Base-by-base conservation (phyloP, 2,113 vertebrate genomes). In the Perca fluviatilis region DNA sequence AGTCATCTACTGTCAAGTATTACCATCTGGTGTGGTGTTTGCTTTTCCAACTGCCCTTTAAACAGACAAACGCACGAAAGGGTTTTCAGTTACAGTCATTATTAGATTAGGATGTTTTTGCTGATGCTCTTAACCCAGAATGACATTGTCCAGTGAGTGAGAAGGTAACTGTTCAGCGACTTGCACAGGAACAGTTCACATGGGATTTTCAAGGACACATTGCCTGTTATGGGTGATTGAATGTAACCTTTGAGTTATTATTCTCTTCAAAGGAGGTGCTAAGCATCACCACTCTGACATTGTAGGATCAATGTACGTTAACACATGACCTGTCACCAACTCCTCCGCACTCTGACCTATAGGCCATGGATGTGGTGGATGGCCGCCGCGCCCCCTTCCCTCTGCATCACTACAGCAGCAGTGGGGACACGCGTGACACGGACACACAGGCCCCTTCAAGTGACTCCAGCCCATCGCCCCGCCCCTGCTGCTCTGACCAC, bases 391-490 rank as follows among this genome's bases (percentile, higher is more conserved):
- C 98, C 7, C 98, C 98, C 0, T 95, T 97, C 40, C 98, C 97
- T 6, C 96, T 96, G 21, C 97, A 96, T 88, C 97, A 96, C 79
- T 95, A 96, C 51, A 95, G 97, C 75, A 97, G 95, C 40, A 86
- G 92, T 0, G 89, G 93, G 50, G 93, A 94, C 80, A 97, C 96
- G 0, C 97, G 97, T 1, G 97, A 97, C 95, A 95, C 97, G 1
- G 98, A 99, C 92, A 97, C 97, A 0, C 98, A 98, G 95, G 97
- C 97, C 1, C 97, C 97, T 0, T 98, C 97, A 85, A 97, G 90
- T 91, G 92, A 95, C 66, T 97, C 96, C 90, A 98, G 97, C 82
- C 97, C 97, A 74, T 96, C 96, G 82, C 96, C 95, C 93, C 96
- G 96, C 61, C 97, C 96, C 63, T 96, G 95, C 30, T 97, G 97